These are phyloP conservation scores for Salvelinus namaycush DNA, from an alignment of 2,113 vertebrate genomes.

Conservation along the genomic window DNA sequence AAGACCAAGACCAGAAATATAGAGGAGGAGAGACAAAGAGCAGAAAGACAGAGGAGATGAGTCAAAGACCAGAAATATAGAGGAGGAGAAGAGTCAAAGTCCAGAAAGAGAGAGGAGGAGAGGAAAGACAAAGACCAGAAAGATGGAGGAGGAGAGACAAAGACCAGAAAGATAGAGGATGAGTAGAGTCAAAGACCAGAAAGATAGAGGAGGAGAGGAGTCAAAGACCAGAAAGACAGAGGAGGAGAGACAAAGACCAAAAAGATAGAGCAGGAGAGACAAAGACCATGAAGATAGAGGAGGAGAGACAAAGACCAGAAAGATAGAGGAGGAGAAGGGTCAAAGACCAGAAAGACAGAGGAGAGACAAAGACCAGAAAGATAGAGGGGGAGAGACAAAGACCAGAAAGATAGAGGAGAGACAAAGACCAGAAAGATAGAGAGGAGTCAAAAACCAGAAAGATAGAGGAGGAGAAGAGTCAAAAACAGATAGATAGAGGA, in stretches of 20 bases:
- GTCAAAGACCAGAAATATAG: conserved; percentile 11
- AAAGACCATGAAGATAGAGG: too few relatives aligned
- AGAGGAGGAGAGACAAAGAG: too few relatives aligned
- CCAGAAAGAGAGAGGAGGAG: conserved; percentile 48
- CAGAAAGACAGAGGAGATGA: neutral
- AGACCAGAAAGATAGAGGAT: too few relatives aligned
- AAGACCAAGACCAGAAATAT: too few relatives aligned
- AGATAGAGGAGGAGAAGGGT: too few relatives aligned
- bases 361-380: too few relatives aligned
- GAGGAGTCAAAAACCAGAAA: neutral
- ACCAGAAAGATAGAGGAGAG: too few relatives aligned
- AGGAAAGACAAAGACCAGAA: neutral
- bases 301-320: too few relatives aligned
- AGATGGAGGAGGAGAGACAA: conserved; percentile 11
- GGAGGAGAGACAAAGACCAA: conserved; percentile 40
- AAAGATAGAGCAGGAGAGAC: conserved; percentile 6
- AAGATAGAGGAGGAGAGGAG: conserved; percentile 37
- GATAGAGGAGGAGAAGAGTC: conserved; percentile 4
- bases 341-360: too few relatives aligned
- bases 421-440: too few relatives aligned
- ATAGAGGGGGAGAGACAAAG: too few relatives aligned
- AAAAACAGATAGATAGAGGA: too few relatives aligned
- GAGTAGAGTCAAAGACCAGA: conserved; percentile 41
- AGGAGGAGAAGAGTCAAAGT: conserved; percentile 29
- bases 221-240: conserved; percentile 16